Evolutionary conservation across 2,797 vertebrate genomes (phyloP).

Genomic region (Protosalanx chinensis): DNA sequence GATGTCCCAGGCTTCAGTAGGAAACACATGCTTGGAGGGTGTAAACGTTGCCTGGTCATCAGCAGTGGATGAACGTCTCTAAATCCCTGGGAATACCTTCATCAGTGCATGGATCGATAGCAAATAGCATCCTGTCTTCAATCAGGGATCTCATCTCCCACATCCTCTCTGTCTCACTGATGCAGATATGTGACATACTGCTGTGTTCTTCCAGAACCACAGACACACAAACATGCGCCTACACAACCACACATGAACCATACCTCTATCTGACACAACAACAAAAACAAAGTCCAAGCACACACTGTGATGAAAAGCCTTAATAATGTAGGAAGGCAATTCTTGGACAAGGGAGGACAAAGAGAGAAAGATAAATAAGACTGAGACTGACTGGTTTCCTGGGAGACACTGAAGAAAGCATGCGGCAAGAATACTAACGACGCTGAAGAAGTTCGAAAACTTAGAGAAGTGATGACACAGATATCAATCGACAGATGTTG

Average conservation of each 20-base stretch:
- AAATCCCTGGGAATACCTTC: slow-evolving; percentile 14
- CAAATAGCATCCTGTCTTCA: slow-evolving; percentile 5
- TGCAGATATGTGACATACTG: neutral
- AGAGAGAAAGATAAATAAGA: neutral
- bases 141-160: slow-evolving; percentile 11
- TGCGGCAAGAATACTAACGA: neutral
- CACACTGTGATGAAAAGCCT: slow-evolving; percentile 1
- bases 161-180: slow-evolving; percentile 1
- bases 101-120: slow-evolving; percentile 10
- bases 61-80: slow-evolving; percentile 14
- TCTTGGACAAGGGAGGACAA: neutral
- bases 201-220: neutral
- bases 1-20: slow-evolving; percentile 19
- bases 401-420: neutral
- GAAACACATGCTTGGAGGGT: slow-evolving; percentile 20
- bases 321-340: neutral
- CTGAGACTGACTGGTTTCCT: neutral
- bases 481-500: neutral
- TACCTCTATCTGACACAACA: no score
- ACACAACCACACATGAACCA: neutral
- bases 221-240: slow-evolving; percentile 2
- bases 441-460: neutral
- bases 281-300: neutral
- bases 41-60: slow-evolving; percentile 15
- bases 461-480: neutral